Evolutionary conservation across 2,888 invertebrate species (phyloP), one percentile per base, ranked within the genome.

Genomic region (Gandaritis pyraliata): DNA sequence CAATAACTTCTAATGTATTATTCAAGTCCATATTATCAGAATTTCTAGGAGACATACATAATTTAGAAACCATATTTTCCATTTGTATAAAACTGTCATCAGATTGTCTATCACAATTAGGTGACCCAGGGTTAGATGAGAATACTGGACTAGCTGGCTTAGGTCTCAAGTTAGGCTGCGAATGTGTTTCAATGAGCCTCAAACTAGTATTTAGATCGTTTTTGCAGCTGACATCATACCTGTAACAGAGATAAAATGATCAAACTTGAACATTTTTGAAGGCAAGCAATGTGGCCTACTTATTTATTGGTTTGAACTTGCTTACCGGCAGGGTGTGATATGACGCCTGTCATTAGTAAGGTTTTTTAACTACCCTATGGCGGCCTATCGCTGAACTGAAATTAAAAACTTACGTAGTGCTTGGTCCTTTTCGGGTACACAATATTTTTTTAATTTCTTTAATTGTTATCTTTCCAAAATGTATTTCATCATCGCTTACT

Each of bases 31-130:
- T 69, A 64, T 74, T 75, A 30, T 68, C 70, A 45, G 65, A 68
- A 16, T 64, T 66, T 33, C 41, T 58, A 13, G 77, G 68, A 47
- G 78, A 76, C 8, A 74, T 52, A 59, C 76, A 77, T 50, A 81
- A 58, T 36, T 81, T 72, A 12, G 77, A 72, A 18, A 87, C 80
- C 71, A 83, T 76, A 66, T 79, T 76, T 70, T 87, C 86, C 59
- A 83, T 70, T 74, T 75, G 72, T n/a, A 86, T 63, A 65, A 88
- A 87, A 70, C 85, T 87, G 30, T 83, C 80, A 70, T 87, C 83
- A 36, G 70, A 70, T 53, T 66, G 68, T 66, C 75, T 73, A 13
- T 74, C 69, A 69, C 68, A 75, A 12, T 62, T 63, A 41, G 73
- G 61, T 52, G 64, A 69, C 16, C 62, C 53, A 5, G 66, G 60